Conservation (phyloP, 2,113 vertebrate species). For the Chlorocebus sabaeus region DNA sequence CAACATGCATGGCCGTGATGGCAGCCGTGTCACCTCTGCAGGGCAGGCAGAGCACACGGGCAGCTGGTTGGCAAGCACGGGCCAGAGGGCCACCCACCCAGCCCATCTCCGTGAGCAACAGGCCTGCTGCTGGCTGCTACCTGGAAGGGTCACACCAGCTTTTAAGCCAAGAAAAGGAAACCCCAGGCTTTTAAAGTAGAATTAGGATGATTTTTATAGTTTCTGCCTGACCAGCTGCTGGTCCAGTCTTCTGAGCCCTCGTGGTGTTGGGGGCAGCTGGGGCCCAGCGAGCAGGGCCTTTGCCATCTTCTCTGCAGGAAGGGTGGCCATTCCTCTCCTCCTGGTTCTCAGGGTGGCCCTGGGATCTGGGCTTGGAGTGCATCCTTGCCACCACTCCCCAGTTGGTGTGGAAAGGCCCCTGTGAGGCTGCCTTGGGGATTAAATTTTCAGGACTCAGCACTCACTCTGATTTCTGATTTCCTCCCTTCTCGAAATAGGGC, state of each 20-base stretch:
- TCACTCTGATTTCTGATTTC: slow-evolving; percentile 41
- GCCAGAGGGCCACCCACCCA: not conserved
- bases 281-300: not conserved
- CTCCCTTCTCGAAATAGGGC: slow-evolving; percentile 8
- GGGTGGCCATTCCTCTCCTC: not conserved
- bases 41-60: not conserved
- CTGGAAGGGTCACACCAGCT: not conserved
- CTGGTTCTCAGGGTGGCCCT: not conserved
- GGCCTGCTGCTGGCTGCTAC: not conserved
- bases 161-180: not conserved
- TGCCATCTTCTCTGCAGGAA: not conserved
- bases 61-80: too few species aligned
- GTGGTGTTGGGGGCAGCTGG: too few species aligned
- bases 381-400: too few species aligned
- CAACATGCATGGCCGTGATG: not conserved
- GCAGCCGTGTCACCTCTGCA: not conserved
- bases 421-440: not conserved
- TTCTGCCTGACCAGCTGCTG: fast-evolving
- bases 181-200: not conserved
- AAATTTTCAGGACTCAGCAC: slow-evolving; percentile 42
- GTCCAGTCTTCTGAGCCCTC: not conserved
- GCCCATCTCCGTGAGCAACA: not conserved
- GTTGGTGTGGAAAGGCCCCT: not conserved
- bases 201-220: not conserved
- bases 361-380: not conserved